A percentile compares a stretch with the other conserved stretches of the same genome.
phyloP scores from a whole-genome alignment of 2,888 invertebrate genomes.

The Cryptocephalus primarius region DNA sequence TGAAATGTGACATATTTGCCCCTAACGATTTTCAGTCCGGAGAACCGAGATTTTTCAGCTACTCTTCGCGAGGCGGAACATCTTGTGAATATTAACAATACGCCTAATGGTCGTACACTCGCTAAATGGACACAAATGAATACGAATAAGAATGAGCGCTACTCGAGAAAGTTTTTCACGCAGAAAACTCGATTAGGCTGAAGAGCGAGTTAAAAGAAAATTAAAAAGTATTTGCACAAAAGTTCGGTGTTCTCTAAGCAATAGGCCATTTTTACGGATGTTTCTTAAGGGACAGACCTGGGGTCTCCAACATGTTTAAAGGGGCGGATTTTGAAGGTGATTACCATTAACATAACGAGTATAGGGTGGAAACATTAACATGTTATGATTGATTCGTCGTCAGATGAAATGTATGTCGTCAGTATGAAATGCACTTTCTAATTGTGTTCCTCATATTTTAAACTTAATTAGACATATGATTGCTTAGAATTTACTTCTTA shows the following conservation, averaged over 20 bases:
- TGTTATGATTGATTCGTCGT: too few relatives aligned
- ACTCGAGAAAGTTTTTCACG: constrained; percentile 22
- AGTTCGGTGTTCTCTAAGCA: constrained; percentile 25
- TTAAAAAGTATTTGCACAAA: constrained; percentile 28
- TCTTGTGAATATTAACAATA: constrained; percentile 9
- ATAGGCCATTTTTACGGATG: constrained; percentile 17
- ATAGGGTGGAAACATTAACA: too few relatives aligned
- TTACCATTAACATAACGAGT: not conserved
- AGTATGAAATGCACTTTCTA: too few relatives aligned
- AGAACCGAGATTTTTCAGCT: too few relatives aligned
- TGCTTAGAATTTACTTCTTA: too few relatives aligned
- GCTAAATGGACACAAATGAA: constrained; percentile 16
- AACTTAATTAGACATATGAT: too few relatives aligned
- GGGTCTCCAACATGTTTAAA: constrained; percentile 8
- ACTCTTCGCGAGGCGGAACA: too few relatives aligned
- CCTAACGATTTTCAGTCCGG: too few relatives aligned
- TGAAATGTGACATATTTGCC: too few relatives aligned
- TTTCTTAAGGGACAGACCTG: constrained; percentile 11
- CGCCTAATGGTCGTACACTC: constrained; percentile 13
- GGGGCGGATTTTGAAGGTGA: not conserved
- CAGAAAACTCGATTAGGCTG: constrained; percentile 29
- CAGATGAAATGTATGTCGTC: too few relatives aligned
- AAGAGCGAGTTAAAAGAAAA: constrained; percentile 30
- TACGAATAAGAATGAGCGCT: constrained; percentile 19
- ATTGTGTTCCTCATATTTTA: too few relatives aligned